Evolutionary conservation across 2,113 vertebrate genomes (phyloP), one percentile per base, ranked within the genome.

Genomic region (Thalassoma bifasciatum): DNA sequence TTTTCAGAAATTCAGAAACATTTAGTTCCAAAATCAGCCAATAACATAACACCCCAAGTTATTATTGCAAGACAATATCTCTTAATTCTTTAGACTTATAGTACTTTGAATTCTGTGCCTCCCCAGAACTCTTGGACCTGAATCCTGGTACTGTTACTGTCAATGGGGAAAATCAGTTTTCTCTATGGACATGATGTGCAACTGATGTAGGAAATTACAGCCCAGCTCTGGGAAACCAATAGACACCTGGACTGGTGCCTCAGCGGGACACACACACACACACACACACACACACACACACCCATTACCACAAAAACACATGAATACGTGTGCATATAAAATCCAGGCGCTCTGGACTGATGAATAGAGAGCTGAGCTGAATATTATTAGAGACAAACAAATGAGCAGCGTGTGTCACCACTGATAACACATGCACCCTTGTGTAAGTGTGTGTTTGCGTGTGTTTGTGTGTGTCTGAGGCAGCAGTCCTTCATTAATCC

Each of bases 361-460:
- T 91, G 82, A 94, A 93, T 87, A 84, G 77, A 91, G 92, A 91
- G 91, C 91, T 86, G 90, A 82, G 90, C 67, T 70, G 77, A 68
- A 85, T 86, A 92, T 93, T 93, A 92, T 70, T 70, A 75, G 79
- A 89, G 89, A 88, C 88, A 93, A 93, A 93, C 83, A 92, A 92
- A 87, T 83, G 63, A 68, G 61, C 82, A 73, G 88, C 73, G 85
- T 8, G 66, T 87, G 92, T 81, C 85, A 84, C 57, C n/a, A 71
- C 79, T 2, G 61, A 78, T 92, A 92, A 88, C 77, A 77, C 34
- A 64, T 53, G 76, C 83, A 71, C 83, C 84, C 64, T 6, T 19
- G 56, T 69, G 54, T 69, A 54, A 1, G 38, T 47, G 56, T 72
- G 65, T 54, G 26, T 66, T 70, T n/a, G 38, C 42, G 56, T 72